A percentile compares a stretch with the other conserved stretches of the same genome.
Conservation (phyloP, 2,888 invertebrate species). For the Piscicola geometra region DNA sequence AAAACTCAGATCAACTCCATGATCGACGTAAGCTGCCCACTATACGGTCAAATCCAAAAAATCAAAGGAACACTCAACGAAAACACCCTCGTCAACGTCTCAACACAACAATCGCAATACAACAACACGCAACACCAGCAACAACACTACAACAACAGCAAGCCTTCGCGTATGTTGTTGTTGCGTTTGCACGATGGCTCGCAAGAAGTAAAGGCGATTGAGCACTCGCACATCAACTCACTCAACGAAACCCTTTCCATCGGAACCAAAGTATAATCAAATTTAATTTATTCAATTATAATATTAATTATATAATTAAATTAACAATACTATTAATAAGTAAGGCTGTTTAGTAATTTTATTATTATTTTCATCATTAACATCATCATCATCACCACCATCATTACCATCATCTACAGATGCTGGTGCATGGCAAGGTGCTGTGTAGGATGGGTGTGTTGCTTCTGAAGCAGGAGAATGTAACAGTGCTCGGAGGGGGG, state of each 20-base stretch:
- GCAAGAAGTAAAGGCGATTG: constrained; percentile 68
- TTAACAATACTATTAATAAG: background rate
- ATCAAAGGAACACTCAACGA: constrained; percentile 58
- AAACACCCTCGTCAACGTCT: constrained; percentile 54
- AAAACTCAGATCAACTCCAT: constrained; percentile 53
- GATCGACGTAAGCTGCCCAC: constrained; percentile 66
- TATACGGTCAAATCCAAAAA: constrained; percentile 63
- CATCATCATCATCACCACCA: constrained; percentile 11
- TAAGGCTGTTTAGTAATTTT: background rate
- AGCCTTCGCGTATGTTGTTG: constrained; percentile 63
- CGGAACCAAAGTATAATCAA: constrained; percentile 55
- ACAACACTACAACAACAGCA: constrained; percentile 29
- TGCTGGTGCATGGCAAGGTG: constrained; percentile 62
- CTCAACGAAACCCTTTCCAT: constrained; percentile 52
- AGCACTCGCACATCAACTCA: constrained; percentile 62
- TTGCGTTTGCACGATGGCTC: constrained; percentile 71
- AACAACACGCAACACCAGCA: background rate
- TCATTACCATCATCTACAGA: constrained; percentile 12
- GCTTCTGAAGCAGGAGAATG: constrained; percentile 60
- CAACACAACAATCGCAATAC: constrained; percentile 47
- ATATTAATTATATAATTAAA: background rate
- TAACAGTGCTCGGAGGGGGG: constrained; percentile 69
- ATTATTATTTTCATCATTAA: constrained; percentile 4
- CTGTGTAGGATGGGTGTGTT: constrained; percentile 68
- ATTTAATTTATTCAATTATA: background rate